Conservation (phyloP, 2,888 invertebrate genomes). For the Eumerus sabulonum region DNA sequence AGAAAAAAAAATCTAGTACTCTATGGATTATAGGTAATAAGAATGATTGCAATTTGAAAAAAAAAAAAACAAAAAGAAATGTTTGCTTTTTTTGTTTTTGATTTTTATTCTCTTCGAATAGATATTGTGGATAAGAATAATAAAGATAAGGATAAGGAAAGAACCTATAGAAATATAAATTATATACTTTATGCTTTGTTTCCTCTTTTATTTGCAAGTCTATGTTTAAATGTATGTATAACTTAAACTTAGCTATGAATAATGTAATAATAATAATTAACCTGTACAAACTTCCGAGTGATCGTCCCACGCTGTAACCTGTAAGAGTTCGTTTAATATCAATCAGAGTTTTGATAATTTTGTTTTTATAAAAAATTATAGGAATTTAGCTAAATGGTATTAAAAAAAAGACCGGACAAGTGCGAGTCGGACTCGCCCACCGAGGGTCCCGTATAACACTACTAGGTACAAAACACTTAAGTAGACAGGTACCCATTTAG, state of each 20-base stretch:
- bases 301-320: slow-evolving; percentile 93
- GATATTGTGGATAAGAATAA: slow-evolving; percentile 35
- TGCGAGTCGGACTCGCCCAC: too few species aligned
- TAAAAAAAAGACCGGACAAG: too few species aligned
- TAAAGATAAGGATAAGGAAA: slow-evolving; percentile 53
- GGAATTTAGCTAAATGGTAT: too few species aligned
- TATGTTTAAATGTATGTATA: slow-evolving; percentile 54
- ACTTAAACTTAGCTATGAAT: slow-evolving; percentile 62
- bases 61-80: slow-evolving; percentile 9
- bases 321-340: slow-evolving; percentile 73
- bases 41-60: slow-evolving; percentile 56
- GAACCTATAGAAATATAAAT: slow-evolving; percentile 64
- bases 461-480: too few species aligned
- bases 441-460: too few species aligned
- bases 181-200: slow-evolving; percentile 52
- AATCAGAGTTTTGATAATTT: too few species aligned
- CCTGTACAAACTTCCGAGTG: slow-evolving; percentile 92
- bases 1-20: slow-evolving; percentile 47
- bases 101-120: slow-evolving; percentile 56
- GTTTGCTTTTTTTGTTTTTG: too few species aligned
- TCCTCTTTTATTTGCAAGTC: slow-evolving; percentile 52
- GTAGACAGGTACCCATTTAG: too few species aligned
- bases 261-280: slow-evolving; percentile 76
- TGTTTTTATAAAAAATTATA: too few species aligned
- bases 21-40: slow-evolving; percentile 66